Evolutionary conservation across 2,797 vertebrate genomes (phyloP), one percentile per base, ranked within the genome.

Genomic region (Distichodus sexfasciatus): DNA sequence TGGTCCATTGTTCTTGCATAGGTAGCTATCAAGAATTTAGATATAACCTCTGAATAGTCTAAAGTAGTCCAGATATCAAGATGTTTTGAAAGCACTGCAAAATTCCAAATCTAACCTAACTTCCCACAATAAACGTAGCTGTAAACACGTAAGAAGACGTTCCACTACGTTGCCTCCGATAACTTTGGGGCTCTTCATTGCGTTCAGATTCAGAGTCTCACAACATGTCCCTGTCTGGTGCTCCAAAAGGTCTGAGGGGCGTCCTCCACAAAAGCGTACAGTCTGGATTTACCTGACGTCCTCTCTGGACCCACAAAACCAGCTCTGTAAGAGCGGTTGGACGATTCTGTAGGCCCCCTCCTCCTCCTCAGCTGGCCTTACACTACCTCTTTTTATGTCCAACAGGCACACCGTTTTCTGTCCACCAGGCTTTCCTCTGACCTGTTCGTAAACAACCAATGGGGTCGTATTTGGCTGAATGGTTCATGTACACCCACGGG

Each of bases 301-400:
- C 70, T 29, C 54, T 66, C 26, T 2, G 61, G 55, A 59, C 24
- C 66, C 57, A 76, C 67, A 79, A 59, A 79, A 67, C 62, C 58
- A 23, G 15, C 66, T 63, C 59, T 79, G 62, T 79, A 62, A 55
- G 47, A 38, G 53, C 0, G 15, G 9, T 29, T 60, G 9, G 53
- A 43, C 51, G 35, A 17, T 55, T 41, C 55, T 23, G 54, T 1
- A 7, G 1, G 4, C 1, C 3, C 38, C 36, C 29, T n/a, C 35
- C 26, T 4, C 10, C 2, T 9, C 19, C 21, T 11, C 6, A 9
- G 24, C 47, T 21, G 0, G 57, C 33, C 12, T 15, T 48, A 76
- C 73, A 79, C 73, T 76, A 41, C 66, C n/a, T 46, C 63, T 61
- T 57, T 79, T 57, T 76, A n/a, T 33, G 41, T 54, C 40, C 40